Evolutionary conservation across 1,140 invertebrate genomes (phyloP).

Genomic region (Mactra quadrangularis): DNA sequence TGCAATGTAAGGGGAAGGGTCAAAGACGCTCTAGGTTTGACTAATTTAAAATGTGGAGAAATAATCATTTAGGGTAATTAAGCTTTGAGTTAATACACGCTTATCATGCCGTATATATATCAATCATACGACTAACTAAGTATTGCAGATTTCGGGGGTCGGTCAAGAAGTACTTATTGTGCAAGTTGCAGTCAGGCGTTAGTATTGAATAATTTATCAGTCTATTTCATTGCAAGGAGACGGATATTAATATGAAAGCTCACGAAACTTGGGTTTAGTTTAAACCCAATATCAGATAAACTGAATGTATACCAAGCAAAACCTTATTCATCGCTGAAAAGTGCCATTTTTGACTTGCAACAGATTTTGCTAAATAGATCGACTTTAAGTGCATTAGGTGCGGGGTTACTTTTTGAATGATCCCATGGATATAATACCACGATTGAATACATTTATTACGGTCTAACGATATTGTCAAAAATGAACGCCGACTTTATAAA

Average conservation of each 20-base stretch:
- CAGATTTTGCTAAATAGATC: no score
- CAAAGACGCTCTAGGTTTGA: slow-evolving; percentile 23
- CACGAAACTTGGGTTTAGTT: not conserved
- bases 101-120: slow-evolving; percentile 58
- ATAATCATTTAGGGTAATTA: slow-evolving; percentile 60
- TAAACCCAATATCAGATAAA: not conserved
- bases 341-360: no score
- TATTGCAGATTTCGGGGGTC: not conserved
- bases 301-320: no score
- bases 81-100: slow-evolving; percentile 44
- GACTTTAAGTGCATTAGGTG: not conserved
- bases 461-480: slow-evolving; percentile 40
- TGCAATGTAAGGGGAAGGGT: slow-evolving; percentile 35
- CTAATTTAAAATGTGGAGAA: slow-evolving; percentile 59
- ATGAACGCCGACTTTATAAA: slow-evolving; percentile 9
- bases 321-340: no score
- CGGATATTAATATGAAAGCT: not conserved
- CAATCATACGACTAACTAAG: slow-evolving; percentile 48
- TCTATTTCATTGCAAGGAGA: not conserved
- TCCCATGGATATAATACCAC: slow-evolving; percentile 8
- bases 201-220: not conserved
- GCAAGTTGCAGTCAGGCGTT: not conserved
- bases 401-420: slow-evolving; percentile 1
- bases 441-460: slow-evolving; percentile 46
- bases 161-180: slow-evolving; percentile 15